Percentiles rank a stretch among this genome's conserved stretches.
phyloP scores from a whole-genome alignment of 2,888 invertebrate species.

The Ephialtes manifestator region DNA sequence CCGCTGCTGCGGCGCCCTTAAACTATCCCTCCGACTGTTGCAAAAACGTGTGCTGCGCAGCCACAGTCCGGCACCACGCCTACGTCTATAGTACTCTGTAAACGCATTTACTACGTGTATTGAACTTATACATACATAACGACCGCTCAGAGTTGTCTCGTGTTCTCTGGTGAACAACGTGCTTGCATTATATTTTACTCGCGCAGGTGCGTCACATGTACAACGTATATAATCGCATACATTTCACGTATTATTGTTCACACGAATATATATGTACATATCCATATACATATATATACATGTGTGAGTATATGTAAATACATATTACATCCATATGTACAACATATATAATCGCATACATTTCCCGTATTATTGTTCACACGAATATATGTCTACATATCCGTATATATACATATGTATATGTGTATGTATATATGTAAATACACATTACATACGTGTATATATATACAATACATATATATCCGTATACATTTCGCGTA shows the following conservation, averaged over 20 bases:
- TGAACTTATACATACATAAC: conserved; percentile 17
- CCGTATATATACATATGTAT: not conserved
- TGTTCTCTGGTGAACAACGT: conserved; percentile 4
- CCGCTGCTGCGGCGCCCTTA: conserved; percentile 6
- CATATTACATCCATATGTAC: not conserved
- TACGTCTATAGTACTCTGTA: conserved; percentile 23
- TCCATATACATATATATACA: not conserved
- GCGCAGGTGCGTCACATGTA: conserved; percentile 42
- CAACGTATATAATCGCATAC: conserved; percentile 3
- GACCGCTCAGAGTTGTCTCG: conserved; percentile 23
- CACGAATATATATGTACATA: not conserved
- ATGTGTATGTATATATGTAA: not conserved
- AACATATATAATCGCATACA: conserved; percentile 9
- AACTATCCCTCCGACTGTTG: conserved; percentile 38
- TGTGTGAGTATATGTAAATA: too few species aligned
- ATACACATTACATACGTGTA: not conserved
- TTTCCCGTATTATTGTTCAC: conserved; percentile 19
- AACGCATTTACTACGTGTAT: conserved; percentile 46
- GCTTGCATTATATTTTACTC: conserved; percentile 46
- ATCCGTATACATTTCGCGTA: conserved; percentile 36
- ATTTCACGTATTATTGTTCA: conserved; percentile 23
- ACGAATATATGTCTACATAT: not conserved
- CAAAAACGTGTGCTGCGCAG: conserved; percentile 44
- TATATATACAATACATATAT: not conserved
- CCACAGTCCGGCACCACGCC: conserved; percentile 14